Base-by-base conservation (phyloP, 2,888 invertebrate species). In the Dryocosmus kuriphilus region DNA sequence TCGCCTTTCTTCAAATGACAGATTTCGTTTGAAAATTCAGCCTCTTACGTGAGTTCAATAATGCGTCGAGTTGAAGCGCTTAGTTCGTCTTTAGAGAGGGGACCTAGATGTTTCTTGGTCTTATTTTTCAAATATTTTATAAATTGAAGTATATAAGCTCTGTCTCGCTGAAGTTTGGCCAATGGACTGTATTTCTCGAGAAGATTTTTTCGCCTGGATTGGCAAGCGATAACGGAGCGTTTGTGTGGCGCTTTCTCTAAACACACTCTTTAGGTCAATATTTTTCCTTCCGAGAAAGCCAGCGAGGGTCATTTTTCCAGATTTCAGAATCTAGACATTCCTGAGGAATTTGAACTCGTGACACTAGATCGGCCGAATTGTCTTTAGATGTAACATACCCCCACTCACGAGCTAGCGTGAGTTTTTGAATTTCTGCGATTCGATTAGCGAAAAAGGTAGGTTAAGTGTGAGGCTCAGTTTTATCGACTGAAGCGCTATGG, bases 341-440 rank as follows among this genome's bases (percentile, higher is more conserved):
- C 22, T 57, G 57, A 22, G 57, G 24, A 1, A 24, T n/a, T 9
- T 9, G 57, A 22, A 57, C 76, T 55, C 76, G 27, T 19, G 67
- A 76, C 24, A 57, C n/a, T 32, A 76, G 41, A 76, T 76, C 76
- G 1, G 76, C 76, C 1, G 76, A 67, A 61, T 76, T 76, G 19
- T 57, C 63, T 51, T 46, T n/a, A n/a, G 51, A 51, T 8, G 63
- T 57, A 14, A 76, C 76, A 32, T 76, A 46, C 6, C 55, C 14
- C 76, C 76, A 76, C 11, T 65, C 38, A 30, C 16, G 51, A 19
- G n/a, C 7, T 35, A 24, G n/a, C 0, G 76, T 71, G 1, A 76
- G 14, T 22, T 61, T 51, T 30, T 77, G 77, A 51, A 77, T 77
- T 19, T 61, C 57, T 19, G 77, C 32, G 5, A 63, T 38, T 61